Conservation (phyloP, 2,113 vertebrate species). For the Casuarius casuarius region DNA sequence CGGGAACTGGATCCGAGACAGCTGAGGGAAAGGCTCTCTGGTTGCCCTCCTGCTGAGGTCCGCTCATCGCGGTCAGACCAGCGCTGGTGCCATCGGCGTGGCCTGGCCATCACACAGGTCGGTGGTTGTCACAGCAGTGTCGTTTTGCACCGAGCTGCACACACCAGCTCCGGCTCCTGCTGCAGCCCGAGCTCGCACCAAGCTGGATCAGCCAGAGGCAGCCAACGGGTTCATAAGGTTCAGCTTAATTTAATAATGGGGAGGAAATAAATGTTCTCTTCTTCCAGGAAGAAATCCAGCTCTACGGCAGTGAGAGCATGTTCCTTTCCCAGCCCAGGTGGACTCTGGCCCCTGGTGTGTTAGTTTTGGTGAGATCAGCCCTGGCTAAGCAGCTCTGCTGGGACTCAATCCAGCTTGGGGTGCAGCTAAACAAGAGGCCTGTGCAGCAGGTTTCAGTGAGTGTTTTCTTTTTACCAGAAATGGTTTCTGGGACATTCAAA, state of each 20-base stretch:
- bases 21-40: no score
- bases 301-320: fast-evolving
- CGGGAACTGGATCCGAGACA: no score
- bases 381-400: neutral
- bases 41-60: no score
- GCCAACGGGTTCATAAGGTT: neutral
- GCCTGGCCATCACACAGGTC: no score
- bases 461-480: neutral
- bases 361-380: neutral
- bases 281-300: neutral
- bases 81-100: no score
- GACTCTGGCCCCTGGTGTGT: neutral
- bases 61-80: no score
- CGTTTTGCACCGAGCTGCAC: no score
- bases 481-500: neutral
- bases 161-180: no score
- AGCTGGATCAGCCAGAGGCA: no score
- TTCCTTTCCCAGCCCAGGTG: neutral
- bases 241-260: neutral
- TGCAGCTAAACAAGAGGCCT: neutral
- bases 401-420: fast-evolving
- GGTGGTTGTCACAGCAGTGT: no score
- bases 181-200: no score
- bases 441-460: neutral
- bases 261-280: no score